These are phyloP conservation scores for Corvus hawaiiensis DNA, from an alignment of 2,113 vertebrate species.

Conservation along the genomic window DNA sequence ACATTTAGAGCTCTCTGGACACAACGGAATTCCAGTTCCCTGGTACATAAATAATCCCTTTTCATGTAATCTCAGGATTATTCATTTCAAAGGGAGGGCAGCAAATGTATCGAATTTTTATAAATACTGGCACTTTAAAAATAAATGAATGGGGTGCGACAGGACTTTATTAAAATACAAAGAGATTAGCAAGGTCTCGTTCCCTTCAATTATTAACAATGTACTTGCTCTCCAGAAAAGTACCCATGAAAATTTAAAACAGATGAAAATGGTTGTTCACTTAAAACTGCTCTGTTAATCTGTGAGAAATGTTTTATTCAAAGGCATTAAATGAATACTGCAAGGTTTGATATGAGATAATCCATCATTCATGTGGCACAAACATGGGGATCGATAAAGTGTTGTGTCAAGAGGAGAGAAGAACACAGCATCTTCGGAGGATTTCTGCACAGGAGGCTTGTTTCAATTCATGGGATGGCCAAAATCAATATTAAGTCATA, in stretches of 20 bases:
- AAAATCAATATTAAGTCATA: neutral
- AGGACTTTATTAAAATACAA: constrained; percentile 67
- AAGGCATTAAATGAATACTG: constrained; percentile 62
- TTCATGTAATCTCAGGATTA: neutral
- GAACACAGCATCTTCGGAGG: neutral
- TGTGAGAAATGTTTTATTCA: constrained; percentile 77
- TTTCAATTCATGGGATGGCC: neutral
- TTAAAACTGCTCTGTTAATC: constrained; percentile 73
- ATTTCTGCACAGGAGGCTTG: neutral
- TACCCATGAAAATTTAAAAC: constrained; percentile 74
- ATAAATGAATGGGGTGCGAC: constrained; percentile 37
- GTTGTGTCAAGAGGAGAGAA: neutral
- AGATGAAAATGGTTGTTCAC: constrained; percentile 70
- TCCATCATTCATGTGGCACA: constrained; percentile 51
- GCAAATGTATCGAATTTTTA: neutral
- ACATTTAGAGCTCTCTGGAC: neutral
- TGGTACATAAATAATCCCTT: neutral
- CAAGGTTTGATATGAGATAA: constrained; percentile 51
- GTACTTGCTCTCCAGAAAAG: constrained; percentile 75
- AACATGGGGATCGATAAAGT: constrained; percentile 3
- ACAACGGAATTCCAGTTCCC: neutral
- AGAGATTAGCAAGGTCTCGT: constrained; percentile 64
- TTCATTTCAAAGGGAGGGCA: neutral
- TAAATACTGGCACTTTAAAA: constrained; percentile 37
- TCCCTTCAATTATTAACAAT: constrained; percentile 72